phyloP scores from a whole-genome alignment of 2,888 invertebrate species.

The Scaptodrosophila latifasciaeformis region DNA sequence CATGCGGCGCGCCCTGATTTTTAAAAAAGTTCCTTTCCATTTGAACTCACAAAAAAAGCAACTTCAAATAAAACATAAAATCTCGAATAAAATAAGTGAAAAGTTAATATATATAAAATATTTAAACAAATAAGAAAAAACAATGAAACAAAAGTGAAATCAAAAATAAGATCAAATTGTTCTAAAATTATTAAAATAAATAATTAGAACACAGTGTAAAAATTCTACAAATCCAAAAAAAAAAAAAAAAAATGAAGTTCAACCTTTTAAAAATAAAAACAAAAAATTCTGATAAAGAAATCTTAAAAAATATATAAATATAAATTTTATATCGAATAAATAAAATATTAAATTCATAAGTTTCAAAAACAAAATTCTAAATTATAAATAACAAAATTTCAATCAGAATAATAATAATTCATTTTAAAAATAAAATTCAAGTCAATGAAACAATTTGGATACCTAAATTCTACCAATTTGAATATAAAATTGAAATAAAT shows the following conservation, averaged over 20 bases:
- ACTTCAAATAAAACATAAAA: not conserved
- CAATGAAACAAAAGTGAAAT: not conserved
- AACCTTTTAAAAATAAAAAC: not conserved
- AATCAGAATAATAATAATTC: too few relatives aligned
- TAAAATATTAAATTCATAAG: not conserved
- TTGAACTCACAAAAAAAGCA: too few relatives aligned
- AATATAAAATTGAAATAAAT: too few relatives aligned
- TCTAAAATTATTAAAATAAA: not conserved
- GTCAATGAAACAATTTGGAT: too few relatives aligned
- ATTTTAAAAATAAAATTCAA: too few relatives aligned
- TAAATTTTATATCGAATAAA: too few relatives aligned
- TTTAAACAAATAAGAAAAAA: not conserved
- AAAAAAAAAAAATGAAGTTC: not conserved
- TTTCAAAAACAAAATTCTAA: not conserved
- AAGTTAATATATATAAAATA: not conserved
- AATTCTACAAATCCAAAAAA: not conserved
- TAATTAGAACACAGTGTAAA: not conserved
- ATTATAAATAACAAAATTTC: too few relatives aligned
- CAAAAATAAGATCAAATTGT: too few relatives aligned
- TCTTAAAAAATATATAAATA: too few relatives aligned
- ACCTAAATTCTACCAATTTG: too few relatives aligned
- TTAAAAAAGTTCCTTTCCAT: not conserved
- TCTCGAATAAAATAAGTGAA: not conserved
- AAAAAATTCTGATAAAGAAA: not conserved
- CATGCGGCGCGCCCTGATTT: conserved; percentile 44